Evolutionary conservation across 2,888 invertebrate species (phyloP).

Genomic region (Athetis lepigone): DNA sequence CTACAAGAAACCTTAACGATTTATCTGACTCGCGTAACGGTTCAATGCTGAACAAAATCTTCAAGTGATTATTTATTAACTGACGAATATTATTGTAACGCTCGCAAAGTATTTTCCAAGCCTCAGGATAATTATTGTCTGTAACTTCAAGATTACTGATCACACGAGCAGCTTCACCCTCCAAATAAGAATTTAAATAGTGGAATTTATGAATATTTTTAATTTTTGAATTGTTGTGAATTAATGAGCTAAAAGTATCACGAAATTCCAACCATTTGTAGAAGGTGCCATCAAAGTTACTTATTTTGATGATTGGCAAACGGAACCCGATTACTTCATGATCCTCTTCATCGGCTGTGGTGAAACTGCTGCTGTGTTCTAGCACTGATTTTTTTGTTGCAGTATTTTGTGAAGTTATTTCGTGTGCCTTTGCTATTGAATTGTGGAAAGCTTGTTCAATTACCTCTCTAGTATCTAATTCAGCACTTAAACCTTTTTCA

Average conservation of each 20-base stretch:
- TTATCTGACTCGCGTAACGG: not conserved
- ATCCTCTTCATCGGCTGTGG: too few species aligned
- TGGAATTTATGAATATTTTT: too few species aligned
- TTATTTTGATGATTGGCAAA: too few species aligned
- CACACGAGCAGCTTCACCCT: constrained; percentile 1
- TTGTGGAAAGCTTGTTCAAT: too few species aligned
- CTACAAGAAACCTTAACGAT: not conserved
- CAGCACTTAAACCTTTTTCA: too few species aligned
- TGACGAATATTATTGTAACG: not conserved
- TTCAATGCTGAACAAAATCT: not conserved
- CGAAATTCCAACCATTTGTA: not conserved
- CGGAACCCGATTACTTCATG: too few species aligned
- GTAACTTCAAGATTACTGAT: not conserved
- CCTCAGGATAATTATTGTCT: not conserved
- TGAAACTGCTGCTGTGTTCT: too few species aligned
- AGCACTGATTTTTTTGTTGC: too few species aligned
- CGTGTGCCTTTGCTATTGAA: too few species aligned
- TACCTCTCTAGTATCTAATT: too few species aligned
- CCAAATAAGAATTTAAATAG: not conserved
- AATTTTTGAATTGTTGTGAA: not conserved
- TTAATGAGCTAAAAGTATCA: not conserved
- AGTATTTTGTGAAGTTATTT: too few species aligned
- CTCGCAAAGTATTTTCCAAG: not conserved
- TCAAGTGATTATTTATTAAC: not conserved
- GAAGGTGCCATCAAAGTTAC: too few species aligned